Evolutionary conservation across 2,888 invertebrate species (phyloP).

Genomic region (Pyrgus malvae): DNA sequence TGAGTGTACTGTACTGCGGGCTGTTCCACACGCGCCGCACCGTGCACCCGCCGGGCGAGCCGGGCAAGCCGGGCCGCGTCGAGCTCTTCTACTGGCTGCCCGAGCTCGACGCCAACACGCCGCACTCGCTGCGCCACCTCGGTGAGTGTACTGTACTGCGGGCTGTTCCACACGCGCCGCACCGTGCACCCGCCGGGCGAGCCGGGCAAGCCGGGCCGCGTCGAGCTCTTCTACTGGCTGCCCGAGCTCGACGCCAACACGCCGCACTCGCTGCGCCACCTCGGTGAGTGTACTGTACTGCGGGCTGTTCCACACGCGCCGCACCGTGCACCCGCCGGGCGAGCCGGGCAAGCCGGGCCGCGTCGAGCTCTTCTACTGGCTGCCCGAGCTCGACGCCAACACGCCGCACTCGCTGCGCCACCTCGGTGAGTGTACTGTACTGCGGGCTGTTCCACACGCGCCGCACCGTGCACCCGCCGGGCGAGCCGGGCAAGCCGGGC

Average conservation of each 20-base stretch:
- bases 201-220: conserved; percentile 65
- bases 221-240: conserved; percentile 84
- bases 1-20: too few relatives aligned
- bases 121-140: conserved; percentile 54
- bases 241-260: conserved; percentile 89
- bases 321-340: conserved; percentile 76
- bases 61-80: conserved; percentile 64
- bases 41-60: conserved; percentile 66
- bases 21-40: conserved; percentile 84
- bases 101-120: conserved; percentile 88
- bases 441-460: conserved; percentile 84
- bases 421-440: conserved; percentile 41
- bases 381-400: conserved; percentile 88
- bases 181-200: conserved; percentile 70
- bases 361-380: conserved; percentile 83
- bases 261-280: conserved; percentile 61
- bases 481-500: conserved; percentile 69
- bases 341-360: conserved; percentile 69
- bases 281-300: conserved; percentile 42
- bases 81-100: conserved; percentile 85
- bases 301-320: conserved; percentile 83
- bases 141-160: conserved; percentile 42
- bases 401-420: conserved; percentile 76
- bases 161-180: conserved; percentile 84
- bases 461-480: conserved; percentile 75